Evolutionary conservation across 1,140 invertebrate species (phyloP).

Genomic region (Magallana angulata): DNA sequence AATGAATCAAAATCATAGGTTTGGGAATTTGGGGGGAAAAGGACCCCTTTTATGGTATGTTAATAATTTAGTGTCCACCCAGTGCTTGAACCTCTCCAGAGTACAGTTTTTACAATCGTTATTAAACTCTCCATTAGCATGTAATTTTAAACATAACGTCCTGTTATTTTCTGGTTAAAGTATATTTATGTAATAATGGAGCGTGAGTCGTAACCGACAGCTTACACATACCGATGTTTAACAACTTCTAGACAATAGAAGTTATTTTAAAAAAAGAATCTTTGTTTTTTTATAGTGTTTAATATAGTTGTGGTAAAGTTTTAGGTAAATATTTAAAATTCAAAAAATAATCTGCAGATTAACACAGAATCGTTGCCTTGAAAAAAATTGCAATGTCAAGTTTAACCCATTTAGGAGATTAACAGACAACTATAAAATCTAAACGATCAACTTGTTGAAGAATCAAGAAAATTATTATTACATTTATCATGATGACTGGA

Average conservation of each 20-base stretch:
- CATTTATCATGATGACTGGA: conserved; percentile 25
- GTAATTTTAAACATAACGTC: not conserved
- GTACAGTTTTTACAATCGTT: not conserved
- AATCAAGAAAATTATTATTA: conserved; percentile 14
- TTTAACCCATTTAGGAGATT: too few species aligned
- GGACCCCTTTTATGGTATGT: not conserved
- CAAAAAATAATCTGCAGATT: too few species aligned
- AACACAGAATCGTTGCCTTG: too few species aligned
- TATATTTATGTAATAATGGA: not conserved
- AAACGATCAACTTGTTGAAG: not conserved
- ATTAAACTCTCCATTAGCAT: conserved; percentile 28
- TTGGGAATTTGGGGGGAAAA: not conserved
- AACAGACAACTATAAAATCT: conserved; percentile 22
- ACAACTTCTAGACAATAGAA: too few species aligned
- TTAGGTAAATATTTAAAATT: too few species aligned
- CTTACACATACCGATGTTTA: too few species aligned
- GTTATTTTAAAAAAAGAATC: too few species aligned
- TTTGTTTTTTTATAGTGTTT: too few species aligned
- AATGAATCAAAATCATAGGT: conserved; percentile 20
- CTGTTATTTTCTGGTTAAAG: conserved; percentile 15
- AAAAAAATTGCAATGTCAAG: too few species aligned
- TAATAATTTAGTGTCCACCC: not conserved
- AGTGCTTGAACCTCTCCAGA: conserved; percentile 5
- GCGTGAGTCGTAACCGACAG: not conserved
- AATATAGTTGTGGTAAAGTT: too few species aligned